Evolutionary conservation across 2,113 vertebrate genomes (phyloP).

Genomic region (Parus major): DNA sequence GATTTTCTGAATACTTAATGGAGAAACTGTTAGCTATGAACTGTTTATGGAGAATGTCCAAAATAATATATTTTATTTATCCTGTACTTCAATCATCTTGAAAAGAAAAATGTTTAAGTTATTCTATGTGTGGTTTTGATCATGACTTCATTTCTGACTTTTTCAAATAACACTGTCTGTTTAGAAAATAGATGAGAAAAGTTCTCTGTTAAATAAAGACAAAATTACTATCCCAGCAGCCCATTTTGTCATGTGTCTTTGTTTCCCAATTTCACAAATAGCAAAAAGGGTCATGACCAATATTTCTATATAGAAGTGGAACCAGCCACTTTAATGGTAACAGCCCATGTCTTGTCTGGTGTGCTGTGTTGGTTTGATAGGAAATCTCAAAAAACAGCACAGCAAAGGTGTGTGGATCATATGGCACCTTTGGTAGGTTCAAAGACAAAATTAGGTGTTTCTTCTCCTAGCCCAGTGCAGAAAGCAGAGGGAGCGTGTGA

Average conservation of each 20-base stretch:
- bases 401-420: background rate
- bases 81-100: background rate
- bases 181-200: background rate
- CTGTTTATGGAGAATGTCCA: background rate
- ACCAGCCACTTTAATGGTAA: background rate
- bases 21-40: background rate
- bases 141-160: background rate
- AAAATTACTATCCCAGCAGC: background rate
- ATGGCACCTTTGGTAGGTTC: background rate
- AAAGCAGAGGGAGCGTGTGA: background rate
- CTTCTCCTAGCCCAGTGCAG: background rate
- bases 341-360: background rate
- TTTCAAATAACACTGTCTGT: background rate
- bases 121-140: background rate
- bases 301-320: background rate
- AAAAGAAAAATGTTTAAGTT: slow-evolving; percentile 3
- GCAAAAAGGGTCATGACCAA: background rate
- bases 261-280: background rate
- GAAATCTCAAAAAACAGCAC: background rate
- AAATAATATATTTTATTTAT: background rate
- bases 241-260: background rate
- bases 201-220: slow-evolving; percentile 16
- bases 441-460: background rate
- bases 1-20: background rate
- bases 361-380: background rate